phyloP scores from a whole-genome alignment of 2,797 vertebrate genomes.

The Holocentrus rufus region DNA sequence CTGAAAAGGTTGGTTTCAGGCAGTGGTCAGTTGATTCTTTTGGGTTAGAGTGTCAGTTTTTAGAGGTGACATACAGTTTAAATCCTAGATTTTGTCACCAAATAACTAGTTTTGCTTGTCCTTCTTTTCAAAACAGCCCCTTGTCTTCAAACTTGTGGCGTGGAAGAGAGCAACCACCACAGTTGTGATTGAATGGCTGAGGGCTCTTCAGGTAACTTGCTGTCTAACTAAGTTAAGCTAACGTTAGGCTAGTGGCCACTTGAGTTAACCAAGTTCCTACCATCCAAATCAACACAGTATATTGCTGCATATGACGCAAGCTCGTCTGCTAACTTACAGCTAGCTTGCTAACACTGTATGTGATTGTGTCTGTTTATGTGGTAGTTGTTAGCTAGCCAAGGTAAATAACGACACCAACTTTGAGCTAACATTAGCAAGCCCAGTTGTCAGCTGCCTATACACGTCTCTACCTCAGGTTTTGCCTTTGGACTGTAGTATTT shows the following conservation, averaged over 20 bases:
- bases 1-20: too few species aligned
- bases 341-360: not conserved
- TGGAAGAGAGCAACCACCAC: conserved; percentile 17
- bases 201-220: conserved; percentile 71
- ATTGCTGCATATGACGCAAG: rapidly evolving
- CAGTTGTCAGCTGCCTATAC: not conserved
- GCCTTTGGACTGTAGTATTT: not conserved
- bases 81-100: not conserved
- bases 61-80: not conserved
- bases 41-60: not conserved
- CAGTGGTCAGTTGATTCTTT: too few species aligned
- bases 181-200: conserved; percentile 78
- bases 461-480: not conserved
- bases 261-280: not conserved
- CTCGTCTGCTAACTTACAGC: not conserved
- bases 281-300: not conserved
- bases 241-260: not conserved
- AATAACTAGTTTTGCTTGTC: conserved; percentile 21
- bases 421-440: not conserved
- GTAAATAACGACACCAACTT: conserved; percentile 48
- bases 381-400: conserved; percentile 2
- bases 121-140: conserved; percentile 18
- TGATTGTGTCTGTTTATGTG: not conserved
- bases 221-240: conserved; percentile 30
- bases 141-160: conserved; percentile 32